Percentiles rank a stretch among this genome's conserved stretches.
These are phyloP conservation scores for Zoanthus sociatus DNA, from an alignment of 92 coral and sea anemone genomes.

Conservation along the genomic window DNA sequence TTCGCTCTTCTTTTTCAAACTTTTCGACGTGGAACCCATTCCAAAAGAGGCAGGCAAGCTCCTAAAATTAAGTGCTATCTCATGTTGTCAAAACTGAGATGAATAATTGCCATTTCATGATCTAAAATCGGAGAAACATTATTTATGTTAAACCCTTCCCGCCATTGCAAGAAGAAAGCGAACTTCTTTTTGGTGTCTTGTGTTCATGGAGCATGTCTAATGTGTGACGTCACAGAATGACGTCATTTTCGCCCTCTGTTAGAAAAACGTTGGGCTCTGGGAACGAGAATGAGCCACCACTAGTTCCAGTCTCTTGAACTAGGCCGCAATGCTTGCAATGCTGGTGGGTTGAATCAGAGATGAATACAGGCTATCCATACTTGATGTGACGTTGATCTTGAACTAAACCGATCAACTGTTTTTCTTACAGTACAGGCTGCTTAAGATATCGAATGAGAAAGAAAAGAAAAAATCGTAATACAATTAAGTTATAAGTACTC, in stretches of 20 bases:
- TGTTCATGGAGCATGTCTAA: slow-evolving; percentile 54
- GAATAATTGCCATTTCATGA: slow-evolving; percentile 48
- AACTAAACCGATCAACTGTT: too few species aligned
- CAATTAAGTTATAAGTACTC: too few species aligned
- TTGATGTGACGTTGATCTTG: too few species aligned
- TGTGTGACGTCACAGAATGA: slow-evolving; percentile 45
- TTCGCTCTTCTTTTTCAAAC: slow-evolving; percentile 78
- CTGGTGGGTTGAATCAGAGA: too few species aligned
- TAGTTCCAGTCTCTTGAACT: slow-evolving; percentile 14
- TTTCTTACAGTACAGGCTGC: too few species aligned
- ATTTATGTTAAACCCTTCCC: slow-evolving; percentile 81
- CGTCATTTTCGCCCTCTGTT: background rate
- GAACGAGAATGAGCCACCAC: background rate
- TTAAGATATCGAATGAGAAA: too few species aligned
- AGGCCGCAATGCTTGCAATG: too few species aligned
- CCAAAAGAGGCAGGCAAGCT: slow-evolving; percentile 61
- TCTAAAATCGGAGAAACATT: slow-evolving; percentile 60
- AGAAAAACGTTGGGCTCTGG: too few species aligned
- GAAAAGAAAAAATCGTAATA: too few species aligned
- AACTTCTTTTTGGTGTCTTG: slow-evolving; percentile 5
- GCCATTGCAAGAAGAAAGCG: slow-evolving; percentile 67
- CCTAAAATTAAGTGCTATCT: slow-evolving; percentile 59
- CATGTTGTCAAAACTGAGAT: slow-evolving; percentile 31
- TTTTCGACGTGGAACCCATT: slow-evolving; percentile 89
- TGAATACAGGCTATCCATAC: too few species aligned